These are phyloP conservation scores for Oncorhynchus keta DNA, from an alignment of 2,113 vertebrate species.

Conservation along the genomic window DNA sequence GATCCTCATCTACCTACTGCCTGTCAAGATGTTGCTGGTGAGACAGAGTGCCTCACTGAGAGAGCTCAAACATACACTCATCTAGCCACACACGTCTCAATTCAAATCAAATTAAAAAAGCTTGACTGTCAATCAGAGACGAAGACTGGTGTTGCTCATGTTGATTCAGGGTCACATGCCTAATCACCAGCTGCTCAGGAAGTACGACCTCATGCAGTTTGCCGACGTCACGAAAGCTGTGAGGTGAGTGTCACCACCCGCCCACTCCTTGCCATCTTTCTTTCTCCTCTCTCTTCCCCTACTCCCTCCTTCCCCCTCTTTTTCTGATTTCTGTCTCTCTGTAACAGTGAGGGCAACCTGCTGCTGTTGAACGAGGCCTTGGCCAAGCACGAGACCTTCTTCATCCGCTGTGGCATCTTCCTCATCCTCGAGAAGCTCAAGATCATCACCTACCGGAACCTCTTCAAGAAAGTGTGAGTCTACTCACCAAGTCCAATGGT, in stretches of 20 bases:
- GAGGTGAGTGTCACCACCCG: slow-evolving; percentile 71
- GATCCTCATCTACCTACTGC: slow-evolving; percentile 94
- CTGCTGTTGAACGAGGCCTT: slow-evolving; percentile 89
- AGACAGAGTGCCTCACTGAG: slow-evolving; percentile 32
- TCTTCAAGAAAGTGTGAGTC: slow-evolving; percentile 98
- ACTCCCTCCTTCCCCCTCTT: not conserved
- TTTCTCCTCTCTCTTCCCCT: not conserved
- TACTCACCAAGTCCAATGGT: not conserved
- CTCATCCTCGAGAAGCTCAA: slow-evolving; percentile 98
- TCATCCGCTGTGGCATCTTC: slow-evolving; percentile 97
- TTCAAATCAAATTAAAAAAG: not conserved
- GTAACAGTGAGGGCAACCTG: slow-evolving; percentile 91
- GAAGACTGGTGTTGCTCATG: not conserved
- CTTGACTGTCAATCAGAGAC: too few species aligned
- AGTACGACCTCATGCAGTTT: slow-evolving; percentile 97
- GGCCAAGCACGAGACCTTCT: slow-evolving; percentile 92
- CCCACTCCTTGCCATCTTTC: not conserved
- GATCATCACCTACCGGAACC: slow-evolving; percentile 96
- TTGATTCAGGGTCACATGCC: slow-evolving; percentile 93
- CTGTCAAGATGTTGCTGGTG: slow-evolving; percentile 97
- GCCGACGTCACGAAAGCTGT: slow-evolving; percentile 91
- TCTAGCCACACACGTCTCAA: not conserved
- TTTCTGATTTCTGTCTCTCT: not conserved
- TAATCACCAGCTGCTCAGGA: slow-evolving; percentile 85
- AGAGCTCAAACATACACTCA: not conserved